A percentile compares a stretch with the other conserved stretches of the same genome.
Evolutionary conservation across 2,113 vertebrate species (phyloP).

Genomic region (Pelobates fuscus): DNA sequence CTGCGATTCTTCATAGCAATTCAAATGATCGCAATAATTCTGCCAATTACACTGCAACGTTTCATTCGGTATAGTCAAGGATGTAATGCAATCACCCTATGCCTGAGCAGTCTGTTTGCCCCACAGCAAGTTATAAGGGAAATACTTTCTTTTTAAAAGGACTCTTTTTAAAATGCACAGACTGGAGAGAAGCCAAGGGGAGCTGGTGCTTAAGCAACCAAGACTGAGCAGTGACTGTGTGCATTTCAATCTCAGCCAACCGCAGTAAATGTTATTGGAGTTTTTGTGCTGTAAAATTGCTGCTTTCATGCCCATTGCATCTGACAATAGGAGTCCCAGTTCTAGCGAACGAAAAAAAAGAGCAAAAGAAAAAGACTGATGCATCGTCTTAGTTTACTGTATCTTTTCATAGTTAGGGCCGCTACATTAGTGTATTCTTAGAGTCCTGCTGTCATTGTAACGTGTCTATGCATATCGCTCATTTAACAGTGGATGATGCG

Average conservation of each 20-base stretch:
- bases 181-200: constrained; percentile 73
- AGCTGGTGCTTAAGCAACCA: constrained; percentile 76
- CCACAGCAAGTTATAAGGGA: constrained; percentile 70
- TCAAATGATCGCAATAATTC: constrained; percentile 65
- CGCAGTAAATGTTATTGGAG: constrained; percentile 79
- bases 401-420: constrained; percentile 61
- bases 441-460: too few species aligned
- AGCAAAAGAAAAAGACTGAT: constrained; percentile 51
- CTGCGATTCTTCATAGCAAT: constrained; percentile 56
- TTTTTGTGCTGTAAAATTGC: constrained; percentile 86
- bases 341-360: constrained; percentile 54
- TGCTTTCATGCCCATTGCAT: constrained; percentile 84
- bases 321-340: constrained; percentile 76
- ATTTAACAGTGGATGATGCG: too few species aligned
- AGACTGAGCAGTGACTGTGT: constrained; percentile 70
- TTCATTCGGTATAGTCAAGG: constrained; percentile 66
- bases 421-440: constrained; percentile 56
- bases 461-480: too few species aligned
- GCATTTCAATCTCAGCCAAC: constrained; percentile 73
- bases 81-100: constrained; percentile 70
- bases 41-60: constrained; percentile 65
- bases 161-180: constrained; percentile 65
- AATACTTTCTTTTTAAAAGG: constrained; percentile 70
- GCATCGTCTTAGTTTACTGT: constrained; percentile 64
- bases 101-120: constrained; percentile 73